Evolutionary conservation across 2,888 invertebrate species (phyloP).

Genomic region (Scaptomyza reducta): DNA sequence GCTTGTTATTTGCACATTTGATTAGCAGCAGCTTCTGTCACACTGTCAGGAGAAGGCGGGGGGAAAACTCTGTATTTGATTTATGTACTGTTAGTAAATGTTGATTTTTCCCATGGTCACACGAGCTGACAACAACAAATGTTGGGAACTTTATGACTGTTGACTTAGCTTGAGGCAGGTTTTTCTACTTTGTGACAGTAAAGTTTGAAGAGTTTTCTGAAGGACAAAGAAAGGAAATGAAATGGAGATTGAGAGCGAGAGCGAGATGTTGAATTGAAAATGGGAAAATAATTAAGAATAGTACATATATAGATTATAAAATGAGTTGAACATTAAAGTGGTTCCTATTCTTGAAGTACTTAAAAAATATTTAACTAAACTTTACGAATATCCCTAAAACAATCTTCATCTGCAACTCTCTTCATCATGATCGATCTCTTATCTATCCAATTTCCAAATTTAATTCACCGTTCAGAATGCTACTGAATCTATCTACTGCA

Average conservation of each 20-base stretch:
- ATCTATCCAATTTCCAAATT: neutral
- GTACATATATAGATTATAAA: no score
- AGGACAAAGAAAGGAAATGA: neutral
- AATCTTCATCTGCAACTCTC: neutral
- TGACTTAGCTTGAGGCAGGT: conserved; percentile 10
- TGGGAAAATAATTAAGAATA: neutral
- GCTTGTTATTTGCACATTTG: conserved; percentile 66
- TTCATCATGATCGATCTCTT: neutral
- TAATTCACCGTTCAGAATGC: conserved; percentile 11
- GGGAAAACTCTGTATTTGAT: conserved; percentile 51
- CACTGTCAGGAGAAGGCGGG: conserved; percentile 16
- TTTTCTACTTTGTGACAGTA: neutral
- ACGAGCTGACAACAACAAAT: conserved; percentile 11
- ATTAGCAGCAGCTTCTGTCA: conserved; percentile 50
- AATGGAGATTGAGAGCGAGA: neutral
- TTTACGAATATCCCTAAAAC: no score
- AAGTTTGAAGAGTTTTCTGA: conserved; percentile 1
- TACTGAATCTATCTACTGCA: conserved; percentile 5
- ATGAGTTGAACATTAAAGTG: no score
- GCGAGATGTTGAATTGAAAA: no score
- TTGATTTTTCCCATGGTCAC: conserved; percentile 69
- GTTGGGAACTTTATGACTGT: conserved; percentile 5
- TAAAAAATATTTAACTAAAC: no score
- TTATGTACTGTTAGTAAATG: conserved; percentile 59
- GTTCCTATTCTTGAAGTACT: no score